Conservation (phyloP, 2,797 vertebrate genomes). For the Streptopelia turtur region DNA sequence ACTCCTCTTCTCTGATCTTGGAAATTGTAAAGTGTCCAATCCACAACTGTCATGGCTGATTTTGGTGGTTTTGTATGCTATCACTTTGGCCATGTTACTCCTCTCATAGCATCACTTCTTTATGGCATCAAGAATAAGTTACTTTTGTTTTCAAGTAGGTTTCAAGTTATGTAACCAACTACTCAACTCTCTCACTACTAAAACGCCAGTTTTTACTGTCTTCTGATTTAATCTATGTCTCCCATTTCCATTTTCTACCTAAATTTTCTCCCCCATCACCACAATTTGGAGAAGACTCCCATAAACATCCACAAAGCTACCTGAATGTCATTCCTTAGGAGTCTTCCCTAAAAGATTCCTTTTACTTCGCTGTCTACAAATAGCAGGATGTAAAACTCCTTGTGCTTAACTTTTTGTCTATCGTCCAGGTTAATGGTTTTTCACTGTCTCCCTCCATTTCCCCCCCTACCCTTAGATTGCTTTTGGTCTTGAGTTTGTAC, state of each 20-base stretch:
- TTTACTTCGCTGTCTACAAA: not conserved
- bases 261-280: not conserved
- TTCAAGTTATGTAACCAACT: not conserved
- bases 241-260: not conserved
- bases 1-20: not conserved
- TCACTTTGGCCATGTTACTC: not conserved
- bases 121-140: not conserved
- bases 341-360: not conserved
- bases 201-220: not conserved
- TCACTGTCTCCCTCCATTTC: not conserved
- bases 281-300: not conserved
- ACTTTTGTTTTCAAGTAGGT: not conserved
- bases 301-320: not conserved
- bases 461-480: not conserved
- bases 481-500: not conserved
- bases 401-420: not conserved
- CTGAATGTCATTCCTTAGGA: not conserved
- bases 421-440: not conserved
- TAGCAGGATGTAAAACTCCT: not conserved
- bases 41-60: not conserved
- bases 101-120: not conserved
- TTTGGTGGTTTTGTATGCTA: not conserved
- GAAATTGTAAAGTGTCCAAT: accelerated
- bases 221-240: not conserved
- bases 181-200: not conserved